Evolutionary conservation across 1,140 invertebrate species (phyloP), one percentile per base, ranked within the genome.

Genomic region (Ctenoplectra terminalis): DNA sequence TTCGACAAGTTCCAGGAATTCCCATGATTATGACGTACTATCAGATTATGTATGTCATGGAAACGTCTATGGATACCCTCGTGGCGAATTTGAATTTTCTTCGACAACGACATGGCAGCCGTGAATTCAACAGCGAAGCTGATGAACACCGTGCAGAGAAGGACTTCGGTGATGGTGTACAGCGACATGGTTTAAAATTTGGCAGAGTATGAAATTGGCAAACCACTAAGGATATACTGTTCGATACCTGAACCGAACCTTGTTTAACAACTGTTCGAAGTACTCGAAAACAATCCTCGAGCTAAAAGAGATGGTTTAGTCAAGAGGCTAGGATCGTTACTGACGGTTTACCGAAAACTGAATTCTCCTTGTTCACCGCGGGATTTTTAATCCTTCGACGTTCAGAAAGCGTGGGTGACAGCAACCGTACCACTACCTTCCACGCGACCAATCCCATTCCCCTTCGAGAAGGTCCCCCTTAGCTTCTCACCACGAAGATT

Each of bases 381-480:
- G 66, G 84, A 75, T 75, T 86, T 88, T 88, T 87, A 87, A 87
- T 83, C n/a, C n/a, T n/a, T n/a, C n/a, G n/a, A n/a, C n/a, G 76
- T 84, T 23, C 17, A 67, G 64, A 20, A 54, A 61, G 60, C 84
- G 67, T 86, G 77, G 82, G 72, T 84, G 77, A 54, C 54, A 34
- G n/a, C 60, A 31, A 37, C 34, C 61, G 23, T 34, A 20, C 23
- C 31, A 13, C 31, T 7, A 63, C 61, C 56, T 58, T 2, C 0
- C 6, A 0, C 29, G 2, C 29, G 26, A 58, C 56, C 56, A 29
- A 29, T 58, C 26, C 63, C 37, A n/a, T 40, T 20, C 26, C 13
- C 11, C 63, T 11, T 46, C 9, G 56, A 23, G 13, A 34, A 6
- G 15, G 40, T 13, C 34, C 31, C 54, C 52, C 29, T 3, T 48